phyloP scores from a whole-genome alignment of 2,797 vertebrate genomes.

The Arrhamphus sclerolepis region DNA sequence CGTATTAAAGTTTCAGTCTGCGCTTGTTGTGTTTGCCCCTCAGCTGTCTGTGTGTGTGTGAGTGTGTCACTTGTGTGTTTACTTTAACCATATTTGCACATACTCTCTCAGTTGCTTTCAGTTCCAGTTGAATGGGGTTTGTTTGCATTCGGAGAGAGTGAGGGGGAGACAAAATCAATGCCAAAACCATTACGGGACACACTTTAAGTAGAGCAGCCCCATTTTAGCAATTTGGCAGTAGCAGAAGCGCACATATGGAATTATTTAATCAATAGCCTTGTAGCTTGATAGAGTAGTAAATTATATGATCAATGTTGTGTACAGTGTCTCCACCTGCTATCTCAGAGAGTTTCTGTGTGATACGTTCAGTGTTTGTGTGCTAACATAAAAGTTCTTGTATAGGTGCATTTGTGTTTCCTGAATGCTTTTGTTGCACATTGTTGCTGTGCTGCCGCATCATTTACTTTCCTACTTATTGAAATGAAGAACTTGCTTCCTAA shows the following conservation, averaged over 20 bases:
- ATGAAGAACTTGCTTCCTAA: constrained; percentile 55
- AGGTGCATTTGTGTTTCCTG: constrained; percentile 33
- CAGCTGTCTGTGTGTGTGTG: not conserved
- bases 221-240: constrained; percentile 82
- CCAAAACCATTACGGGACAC: constrained; percentile 78
- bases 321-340: constrained; percentile 51
- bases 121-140: constrained; percentile 60
- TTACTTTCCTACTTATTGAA: constrained; percentile 41
- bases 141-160: constrained; percentile 69
- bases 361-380: constrained; percentile 35
- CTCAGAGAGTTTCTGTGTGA: constrained; percentile 33
- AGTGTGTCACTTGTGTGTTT: constrained; percentile 20
- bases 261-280: constrained; percentile 85
- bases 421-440: constrained; percentile 52
- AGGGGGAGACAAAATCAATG: constrained; percentile 75
- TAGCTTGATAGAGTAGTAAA: constrained; percentile 84
- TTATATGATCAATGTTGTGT: constrained; percentile 84
- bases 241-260: constrained; percentile 77
- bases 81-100: constrained; percentile 23
- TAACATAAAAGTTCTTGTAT: constrained; percentile 38
- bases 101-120: constrained; percentile 36
- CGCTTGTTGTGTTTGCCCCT: constrained; percentile 14
- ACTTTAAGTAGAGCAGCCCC: constrained; percentile 77
- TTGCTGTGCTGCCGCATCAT: constrained; percentile 24
- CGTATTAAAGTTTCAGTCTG: constrained; percentile 21